Evolutionary conservation across 2,888 invertebrate genomes (phyloP), one percentile per base, ranked within the genome.

Genomic region (Hyposoter dolosus): DNA sequence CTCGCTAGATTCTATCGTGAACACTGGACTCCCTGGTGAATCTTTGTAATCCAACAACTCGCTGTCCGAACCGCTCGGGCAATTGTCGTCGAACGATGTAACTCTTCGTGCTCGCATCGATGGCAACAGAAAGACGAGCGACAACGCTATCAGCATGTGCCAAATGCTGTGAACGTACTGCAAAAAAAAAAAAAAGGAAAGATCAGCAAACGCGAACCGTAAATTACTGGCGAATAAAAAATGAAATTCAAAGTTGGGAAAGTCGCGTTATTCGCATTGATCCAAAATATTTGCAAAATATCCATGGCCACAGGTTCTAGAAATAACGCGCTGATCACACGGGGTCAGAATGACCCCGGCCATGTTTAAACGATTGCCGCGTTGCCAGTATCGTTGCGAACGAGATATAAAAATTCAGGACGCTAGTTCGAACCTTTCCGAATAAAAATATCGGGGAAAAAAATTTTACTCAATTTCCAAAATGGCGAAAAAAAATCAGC

Each of bases 121-220:
- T 87, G 96, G 96, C 47, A 96, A 93, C 28, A 96, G 92, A 91
- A 96, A 96, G 76, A 96, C 92, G 56, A 96, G 93, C 12, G 95
- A 95, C 63, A 95, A 88, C 3, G 96, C 95, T 92, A 96, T 95
- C 71, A 95, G 94, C 60, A 95, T 95, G 90, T 96, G 96, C 96
- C 96, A 96, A 28, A 94, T 94, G 90, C 96, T 96, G 92, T 96
- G 96, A 23, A 95, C 94, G 89, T 95, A 96, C 93, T 95, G 94
- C 88, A 90, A 92, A 86, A 68, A 81, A 68, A 47, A 47, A 32
- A 69, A 63, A 35, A 72, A 63, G 76, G 23, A 23, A 45, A 19
- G n/a, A 47, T 56, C 23, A 10, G 12, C 5, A 15, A 56, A 56
- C 12, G 28, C 5, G 4, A 28, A 60, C 3, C 15, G 17, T 35